A percentile compares a stretch with the other conserved stretches of the same genome.
These are phyloP conservation scores for Caenorhabditis sp. DNA, from an alignment of 2,888 invertebrate genomes.

Conservation along the genomic window DNA sequence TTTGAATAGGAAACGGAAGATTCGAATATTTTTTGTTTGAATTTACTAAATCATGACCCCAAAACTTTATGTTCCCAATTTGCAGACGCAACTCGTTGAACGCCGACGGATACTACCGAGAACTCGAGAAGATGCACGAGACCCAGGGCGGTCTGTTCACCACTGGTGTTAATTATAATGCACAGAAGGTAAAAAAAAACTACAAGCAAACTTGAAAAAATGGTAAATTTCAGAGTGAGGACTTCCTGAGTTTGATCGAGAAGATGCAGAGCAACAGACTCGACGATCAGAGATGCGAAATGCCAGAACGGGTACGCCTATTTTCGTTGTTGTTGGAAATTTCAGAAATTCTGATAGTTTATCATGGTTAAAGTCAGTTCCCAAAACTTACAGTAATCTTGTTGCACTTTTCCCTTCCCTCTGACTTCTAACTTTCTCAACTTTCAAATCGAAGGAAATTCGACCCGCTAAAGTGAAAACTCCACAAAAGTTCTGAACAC, in stretches of 20 bases:
- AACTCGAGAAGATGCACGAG: slow-evolving; percentile 70
- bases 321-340: slow-evolving; percentile 7
- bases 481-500: background rate
- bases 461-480: background rate
- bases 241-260: slow-evolving; percentile 95
- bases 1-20: background rate
- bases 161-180: slow-evolving; percentile 65
- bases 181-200: slow-evolving; percentile 62
- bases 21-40: background rate
- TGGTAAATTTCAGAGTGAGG: slow-evolving; percentile 84
- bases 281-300: slow-evolving; percentile 97
- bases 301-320: slow-evolving; percentile 86
- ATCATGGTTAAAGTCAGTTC: background rate
- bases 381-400: background rate
- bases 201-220: no score
- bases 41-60: no score
- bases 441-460: background rate
- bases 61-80: no score
- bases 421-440: no score
- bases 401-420: no score
- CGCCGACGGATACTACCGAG: slow-evolving; percentile 71
- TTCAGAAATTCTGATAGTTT: slow-evolving; percentile 10
- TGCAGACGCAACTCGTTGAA: slow-evolving; percentile 79
- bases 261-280: slow-evolving; percentile 94
- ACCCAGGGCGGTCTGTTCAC: slow-evolving; percentile 63